phyloP scores from a whole-genome alignment of 2,888 invertebrate species.

The Perizoma flavofasciatum region DNA sequence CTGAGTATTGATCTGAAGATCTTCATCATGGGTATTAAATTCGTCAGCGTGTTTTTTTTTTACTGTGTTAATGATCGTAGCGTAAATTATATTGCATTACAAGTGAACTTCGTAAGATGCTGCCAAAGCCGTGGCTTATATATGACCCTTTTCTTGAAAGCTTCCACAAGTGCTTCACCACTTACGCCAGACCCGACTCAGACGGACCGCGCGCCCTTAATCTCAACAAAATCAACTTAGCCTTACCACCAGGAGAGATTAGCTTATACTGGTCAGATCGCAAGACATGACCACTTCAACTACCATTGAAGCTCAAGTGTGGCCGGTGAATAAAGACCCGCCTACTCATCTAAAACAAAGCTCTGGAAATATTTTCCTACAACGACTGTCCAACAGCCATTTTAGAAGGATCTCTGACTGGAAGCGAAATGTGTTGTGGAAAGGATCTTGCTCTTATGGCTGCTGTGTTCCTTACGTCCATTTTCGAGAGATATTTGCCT shows the following conservation, averaged over 20 bases:
- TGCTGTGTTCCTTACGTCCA: slow-evolving; percentile 17
- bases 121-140: slow-evolving; percentile 59
- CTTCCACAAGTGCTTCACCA: slow-evolving; percentile 52
- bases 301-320: slow-evolving; percentile 63
- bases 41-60: no score
- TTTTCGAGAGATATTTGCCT: slow-evolving; percentile 19
- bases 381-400: slow-evolving; percentile 41
- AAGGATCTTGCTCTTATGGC: slow-evolving; percentile 13
- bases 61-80: neutral
- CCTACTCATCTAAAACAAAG: slow-evolving; percentile 40
- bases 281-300: slow-evolving; percentile 73
- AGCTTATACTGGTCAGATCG: slow-evolving; percentile 52
- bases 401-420: slow-evolving; percentile 28
- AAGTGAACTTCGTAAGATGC: slow-evolving; percentile 52
- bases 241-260: slow-evolving; percentile 49
- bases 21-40: no score
- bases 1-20: no score
- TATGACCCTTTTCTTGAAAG: slow-evolving; percentile 59
- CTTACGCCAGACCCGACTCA: slow-evolving; percentile 48
- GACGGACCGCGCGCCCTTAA: slow-evolving; percentile 47
- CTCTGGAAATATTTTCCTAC: slow-evolving; percentile 42
- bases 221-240: slow-evolving; percentile 58
- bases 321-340: slow-evolving; percentile 48
- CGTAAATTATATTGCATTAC: slow-evolving; percentile 35
- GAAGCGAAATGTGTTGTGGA: slow-evolving; percentile 6